Conservation (phyloP, 2,888 invertebrate species). For the Chesias legatella region DNA sequence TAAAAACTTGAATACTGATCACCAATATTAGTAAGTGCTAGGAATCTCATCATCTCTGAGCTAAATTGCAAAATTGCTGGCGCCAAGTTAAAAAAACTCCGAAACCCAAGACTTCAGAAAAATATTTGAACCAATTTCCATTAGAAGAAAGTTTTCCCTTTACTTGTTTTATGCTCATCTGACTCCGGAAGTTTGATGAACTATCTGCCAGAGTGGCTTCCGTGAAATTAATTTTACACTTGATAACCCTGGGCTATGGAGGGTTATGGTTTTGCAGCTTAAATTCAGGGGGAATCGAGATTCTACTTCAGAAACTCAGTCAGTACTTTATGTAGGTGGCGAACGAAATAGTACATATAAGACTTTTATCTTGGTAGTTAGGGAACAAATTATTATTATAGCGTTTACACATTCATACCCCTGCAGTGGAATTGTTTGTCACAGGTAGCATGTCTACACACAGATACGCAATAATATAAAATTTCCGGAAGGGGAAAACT, state of each 20-base stretch:
- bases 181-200: conserved; percentile 54
- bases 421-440: no score
- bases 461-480: no score
- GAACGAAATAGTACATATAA: neutral
- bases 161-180: conserved; percentile 56
- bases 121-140: conserved; percentile 29
- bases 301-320: neutral
- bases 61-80: conserved; percentile 18
- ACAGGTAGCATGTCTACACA: no score
- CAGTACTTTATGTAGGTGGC: neutral
- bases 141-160: conserved; percentile 25
- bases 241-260: conserved; percentile 43
- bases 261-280: conserved; percentile 1
- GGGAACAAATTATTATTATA: no score
- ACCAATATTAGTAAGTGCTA: no score
- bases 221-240: conserved; percentile 62
- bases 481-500: no score
- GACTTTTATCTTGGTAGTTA: no score
- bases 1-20: no score
- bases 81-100: conserved; percentile 19
- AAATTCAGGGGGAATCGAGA: conserved; percentile 6
- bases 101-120: conserved; percentile 22
- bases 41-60: conserved; percentile 11
- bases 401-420: no score
- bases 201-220: conserved; percentile 48